phyloP scores from a whole-genome alignment of 2,113 vertebrate genomes.

The Semnornis frantzii region DNA sequence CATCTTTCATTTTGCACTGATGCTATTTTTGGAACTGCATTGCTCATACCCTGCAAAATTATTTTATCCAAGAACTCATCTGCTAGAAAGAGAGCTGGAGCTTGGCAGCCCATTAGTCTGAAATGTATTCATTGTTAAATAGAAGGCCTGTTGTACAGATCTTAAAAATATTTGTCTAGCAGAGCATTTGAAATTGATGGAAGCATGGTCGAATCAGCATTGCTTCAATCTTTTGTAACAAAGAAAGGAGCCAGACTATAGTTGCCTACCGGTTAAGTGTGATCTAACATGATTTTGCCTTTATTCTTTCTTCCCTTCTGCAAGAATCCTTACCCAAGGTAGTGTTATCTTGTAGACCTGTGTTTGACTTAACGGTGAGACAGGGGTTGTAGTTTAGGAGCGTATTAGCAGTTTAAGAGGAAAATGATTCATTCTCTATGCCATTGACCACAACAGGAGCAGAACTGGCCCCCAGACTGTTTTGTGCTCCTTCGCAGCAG shows the following conservation, averaged over 20 bases:
- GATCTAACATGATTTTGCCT: not conserved
- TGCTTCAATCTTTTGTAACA: constrained; percentile 16
- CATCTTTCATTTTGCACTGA: constrained; percentile 61
- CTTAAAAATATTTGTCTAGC: constrained; percentile 68
- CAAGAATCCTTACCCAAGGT: not conserved
- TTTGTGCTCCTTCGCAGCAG: not conserved
- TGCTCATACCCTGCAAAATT: constrained; percentile 64
- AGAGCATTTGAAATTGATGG: constrained; percentile 25
- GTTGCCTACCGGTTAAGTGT: not conserved
- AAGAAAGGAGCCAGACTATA: not conserved
- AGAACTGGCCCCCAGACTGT: not conserved
- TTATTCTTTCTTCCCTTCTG: not conserved
- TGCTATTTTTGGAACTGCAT: constrained; percentile 68
- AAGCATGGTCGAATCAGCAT: not conserved
- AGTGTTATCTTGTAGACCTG: not conserved
- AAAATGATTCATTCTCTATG: not conserved
- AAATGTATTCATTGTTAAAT: constrained; percentile 65
- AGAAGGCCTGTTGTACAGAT: constrained; percentile 28
- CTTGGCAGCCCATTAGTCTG: constrained; percentile 30
- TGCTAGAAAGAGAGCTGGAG: constrained; percentile 53
- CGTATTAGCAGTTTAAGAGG: not conserved
- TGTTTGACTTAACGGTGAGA: not conserved
- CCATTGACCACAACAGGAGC: not conserved
- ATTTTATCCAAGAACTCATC: constrained; percentile 67
- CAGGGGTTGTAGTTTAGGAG: not conserved